phyloP scores from a whole-genome alignment of 1,140 invertebrate genomes.

The Octopus bimaculoides region DNA sequence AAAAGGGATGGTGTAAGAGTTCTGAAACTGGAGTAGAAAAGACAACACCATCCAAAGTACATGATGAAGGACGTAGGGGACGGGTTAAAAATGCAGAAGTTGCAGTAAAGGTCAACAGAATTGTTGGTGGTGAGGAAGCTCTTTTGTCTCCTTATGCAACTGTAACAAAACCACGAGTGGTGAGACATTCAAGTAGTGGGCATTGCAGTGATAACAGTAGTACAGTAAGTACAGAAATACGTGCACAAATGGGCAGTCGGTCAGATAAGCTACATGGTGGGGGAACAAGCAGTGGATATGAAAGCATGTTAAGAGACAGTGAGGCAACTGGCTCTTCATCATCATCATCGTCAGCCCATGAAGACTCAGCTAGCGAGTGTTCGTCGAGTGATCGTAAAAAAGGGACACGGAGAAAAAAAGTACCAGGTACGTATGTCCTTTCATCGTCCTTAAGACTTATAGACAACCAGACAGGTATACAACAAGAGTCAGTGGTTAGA shows the following conservation, averaged over 20 bases:
- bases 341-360: slow-evolving; percentile 45
- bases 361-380: slow-evolving; percentile 53
- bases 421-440: slow-evolving; percentile 4
- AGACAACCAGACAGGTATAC: too few species aligned
- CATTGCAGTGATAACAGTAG: slow-evolving; percentile 56
- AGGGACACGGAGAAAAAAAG: slow-evolving; percentile 42
- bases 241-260: slow-evolving; percentile 39
- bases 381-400: slow-evolving; percentile 48
- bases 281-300: slow-evolving; percentile 80
- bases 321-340: slow-evolving; percentile 63
- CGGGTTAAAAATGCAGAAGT: slow-evolving; percentile 42
- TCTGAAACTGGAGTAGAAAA: too few species aligned
- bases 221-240: slow-evolving; percentile 44
- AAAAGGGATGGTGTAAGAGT: too few species aligned
- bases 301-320: slow-evolving; percentile 78
- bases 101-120: slow-evolving; percentile 49
- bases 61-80: slow-evolving; percentile 22
- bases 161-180: slow-evolving; percentile 51
- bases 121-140: slow-evolving; percentile 44
- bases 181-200: slow-evolving; percentile 55
- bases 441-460: too few species aligned
- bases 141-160: slow-evolving; percentile 53
- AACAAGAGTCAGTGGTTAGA: too few species aligned
- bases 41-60: slow-evolving; percentile 11
- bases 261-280: slow-evolving; percentile 46